Base-by-base conservation (phyloP, 2,113 vertebrate species). In the Formicarius rufipectus region DNA sequence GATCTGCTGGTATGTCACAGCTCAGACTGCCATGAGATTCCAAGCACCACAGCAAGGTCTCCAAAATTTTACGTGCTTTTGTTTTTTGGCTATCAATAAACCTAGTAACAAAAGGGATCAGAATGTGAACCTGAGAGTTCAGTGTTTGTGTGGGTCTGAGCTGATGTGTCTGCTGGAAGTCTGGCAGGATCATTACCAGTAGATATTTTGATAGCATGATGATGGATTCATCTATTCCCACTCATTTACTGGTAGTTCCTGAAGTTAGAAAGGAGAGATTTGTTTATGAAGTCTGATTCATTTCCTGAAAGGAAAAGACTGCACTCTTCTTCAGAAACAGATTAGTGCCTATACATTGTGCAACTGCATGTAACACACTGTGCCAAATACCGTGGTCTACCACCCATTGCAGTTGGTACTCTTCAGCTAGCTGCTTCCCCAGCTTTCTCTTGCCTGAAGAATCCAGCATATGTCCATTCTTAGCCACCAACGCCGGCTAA, bases 251-350 rank as follows among this genome's bases (percentile, higher is more conserved):
- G 84, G 83, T 47, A 88, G 64, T 45, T 88, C 55, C 52, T 81
- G 68, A 90, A 87, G 52, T 62, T 72, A 85, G 23, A 2, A 10
- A 69, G 58, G 89, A 60, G 76, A 95, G 23, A 86, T 91, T 83
- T 67, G 59, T 88, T 83, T 80, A 88, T 56, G 30, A 95, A 88
- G 44, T 56, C 84, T 59, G 82, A 93, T 83, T 94, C 42, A 90
- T 45, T 93, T 93, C 82, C 82, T 71, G 72, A 80, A 59, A 56
- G 47, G 39, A 91, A 76, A 53, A 79, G 78, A 44, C 12, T 21
- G n/a, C 6, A 7, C 25, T 83, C 91, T 84, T 68, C 53, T 55
- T 50, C 2, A 5, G 59, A 85, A 85, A 83, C 30, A n/a, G 55
- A 59, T 77, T 50, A 31, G 42, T 27, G 30, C 40, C 63, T 85